Evolutionary conservation across 1,140 invertebrate species (phyloP).

Genomic region (Pachypeltis micranthus): DNA sequence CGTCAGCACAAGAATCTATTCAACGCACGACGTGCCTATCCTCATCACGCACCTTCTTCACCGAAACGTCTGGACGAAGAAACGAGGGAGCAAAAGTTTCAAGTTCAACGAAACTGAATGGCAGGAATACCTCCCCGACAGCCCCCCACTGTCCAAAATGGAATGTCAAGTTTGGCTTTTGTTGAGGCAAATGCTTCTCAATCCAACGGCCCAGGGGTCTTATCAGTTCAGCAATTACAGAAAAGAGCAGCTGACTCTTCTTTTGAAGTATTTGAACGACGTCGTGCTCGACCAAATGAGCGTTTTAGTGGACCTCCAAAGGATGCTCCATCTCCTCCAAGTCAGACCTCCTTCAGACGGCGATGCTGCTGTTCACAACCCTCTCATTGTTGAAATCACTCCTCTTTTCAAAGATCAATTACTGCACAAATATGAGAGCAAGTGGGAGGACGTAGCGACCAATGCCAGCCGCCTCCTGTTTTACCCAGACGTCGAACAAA

Average conservation of each 20-base stretch:
- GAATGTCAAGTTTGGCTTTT: conserved; percentile 21
- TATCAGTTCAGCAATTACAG: conserved; percentile 53
- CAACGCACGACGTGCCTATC: conserved; percentile 58
- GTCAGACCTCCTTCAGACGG: conserved; percentile 29
- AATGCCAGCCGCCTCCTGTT: conserved; percentile 41
- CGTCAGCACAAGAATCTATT: conserved; percentile 47
- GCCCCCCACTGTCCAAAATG: conserved; percentile 6
- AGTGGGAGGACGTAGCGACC: conserved; percentile 45
- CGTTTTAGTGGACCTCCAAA: conserved; percentile 56
- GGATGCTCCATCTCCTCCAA: conserved; percentile 46
- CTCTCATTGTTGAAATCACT: conserved; percentile 45
- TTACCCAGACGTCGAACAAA: conserved; percentile 34
- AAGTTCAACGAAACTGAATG: conserved; percentile 36
- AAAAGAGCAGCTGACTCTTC: conserved; percentile 18
- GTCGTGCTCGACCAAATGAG: conserved; percentile 59
- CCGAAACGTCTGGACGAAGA: conserved; percentile 52
- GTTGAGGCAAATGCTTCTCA: conserved; percentile 39
- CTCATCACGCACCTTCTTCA: conserved; percentile 54
- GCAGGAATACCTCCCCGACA: conserved; percentile 3
- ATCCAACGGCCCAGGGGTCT: conserved; percentile 58
- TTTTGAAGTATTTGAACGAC: conserved; percentile 51
- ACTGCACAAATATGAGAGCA: conserved; percentile 37
- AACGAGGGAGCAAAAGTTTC: conserved; percentile 40
- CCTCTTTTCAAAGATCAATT: conserved; percentile 40
- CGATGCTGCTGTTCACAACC: conserved; percentile 30